These are phyloP conservation scores for Andrena trimmerana DNA, from an alignment of 2,888 invertebrate species.

Conservation along the genomic window DNA sequence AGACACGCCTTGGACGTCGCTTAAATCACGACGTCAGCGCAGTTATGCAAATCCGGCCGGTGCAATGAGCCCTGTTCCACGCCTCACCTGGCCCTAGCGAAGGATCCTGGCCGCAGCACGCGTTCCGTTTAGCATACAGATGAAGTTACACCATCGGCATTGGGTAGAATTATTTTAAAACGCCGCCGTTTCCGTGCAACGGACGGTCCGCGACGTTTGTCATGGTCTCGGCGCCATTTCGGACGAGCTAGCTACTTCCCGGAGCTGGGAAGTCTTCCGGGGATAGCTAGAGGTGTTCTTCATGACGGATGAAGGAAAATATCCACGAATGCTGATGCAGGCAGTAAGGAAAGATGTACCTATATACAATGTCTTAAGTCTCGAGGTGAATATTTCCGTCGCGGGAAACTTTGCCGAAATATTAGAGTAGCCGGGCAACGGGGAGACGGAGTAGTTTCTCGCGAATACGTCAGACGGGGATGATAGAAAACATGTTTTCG, in stretches of 20 bases:
- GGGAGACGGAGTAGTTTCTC: background rate
- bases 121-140: conserved; percentile 28
- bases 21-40: conserved; percentile 73
- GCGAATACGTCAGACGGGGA: background rate
- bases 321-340: too few species aligned
- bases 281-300: too few species aligned
- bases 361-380: too few species aligned
- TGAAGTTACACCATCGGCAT: conserved; percentile 18
- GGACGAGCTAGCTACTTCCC: too few species aligned
- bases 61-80: background rate
- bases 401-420: too few species aligned
- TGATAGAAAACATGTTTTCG: background rate
- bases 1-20: conserved; percentile 66
- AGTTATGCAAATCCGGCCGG: conserved; percentile 75
- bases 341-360: too few species aligned
- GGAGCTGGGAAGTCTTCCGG: too few species aligned
- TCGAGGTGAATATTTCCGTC: too few species aligned
- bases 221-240: too few species aligned
- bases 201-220: background rate
- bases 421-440: too few species aligned
- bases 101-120: background rate
- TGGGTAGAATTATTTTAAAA: background rate
- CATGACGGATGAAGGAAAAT: too few species aligned
- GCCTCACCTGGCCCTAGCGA: background rate
- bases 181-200: background rate